Evolutionary conservation across 2,797 vertebrate species (phyloP).

Genomic region (Anabas testudineus): DNA sequence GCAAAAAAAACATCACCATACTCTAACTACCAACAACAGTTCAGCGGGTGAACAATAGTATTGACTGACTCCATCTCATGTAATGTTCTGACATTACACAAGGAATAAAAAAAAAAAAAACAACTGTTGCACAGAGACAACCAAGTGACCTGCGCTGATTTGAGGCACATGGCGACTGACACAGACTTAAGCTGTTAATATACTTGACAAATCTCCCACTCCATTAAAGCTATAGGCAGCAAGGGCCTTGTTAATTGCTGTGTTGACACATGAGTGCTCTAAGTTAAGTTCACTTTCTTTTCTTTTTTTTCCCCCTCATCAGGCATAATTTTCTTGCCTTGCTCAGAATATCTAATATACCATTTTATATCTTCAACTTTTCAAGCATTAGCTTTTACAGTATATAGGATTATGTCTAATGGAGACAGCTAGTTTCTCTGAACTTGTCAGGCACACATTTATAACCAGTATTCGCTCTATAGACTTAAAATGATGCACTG

Average conservation of each 20-base stretch:
- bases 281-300: conserved; percentile 77
- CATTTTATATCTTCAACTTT: conserved; percentile 22
- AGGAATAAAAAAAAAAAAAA: conserved; percentile 5
- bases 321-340: conserved; percentile 56
- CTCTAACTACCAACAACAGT: conserved; percentile 16
- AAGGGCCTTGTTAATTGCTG: conserved; percentile 80
- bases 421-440: not conserved
- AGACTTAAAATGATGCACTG: not conserved
- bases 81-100: conserved; percentile 37
- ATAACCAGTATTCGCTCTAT: not conserved
- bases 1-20: conserved; percentile 19
- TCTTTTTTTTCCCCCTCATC: conserved; percentile 63
- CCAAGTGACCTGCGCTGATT: conserved; percentile 27
- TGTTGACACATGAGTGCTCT: conserved; percentile 77
- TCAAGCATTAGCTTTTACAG: conserved; percentile 12
- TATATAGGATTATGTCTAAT: conserved; percentile 15
- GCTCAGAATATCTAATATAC: conserved; percentile 75
- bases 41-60: conserved; percentile 24
- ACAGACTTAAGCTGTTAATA: conserved; percentile 80
- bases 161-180: conserved; percentile 56
- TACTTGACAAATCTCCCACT: conserved; percentile 81
- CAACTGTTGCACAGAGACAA: conserved; percentile 29
- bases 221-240: conserved; percentile 77
- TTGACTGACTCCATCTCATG: conserved; percentile 24
- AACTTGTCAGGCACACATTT: not conserved